Evolutionary conservation across 2,888 invertebrate genomes (phyloP).

Genomic region (Tubiluchus corallicola): DNA sequence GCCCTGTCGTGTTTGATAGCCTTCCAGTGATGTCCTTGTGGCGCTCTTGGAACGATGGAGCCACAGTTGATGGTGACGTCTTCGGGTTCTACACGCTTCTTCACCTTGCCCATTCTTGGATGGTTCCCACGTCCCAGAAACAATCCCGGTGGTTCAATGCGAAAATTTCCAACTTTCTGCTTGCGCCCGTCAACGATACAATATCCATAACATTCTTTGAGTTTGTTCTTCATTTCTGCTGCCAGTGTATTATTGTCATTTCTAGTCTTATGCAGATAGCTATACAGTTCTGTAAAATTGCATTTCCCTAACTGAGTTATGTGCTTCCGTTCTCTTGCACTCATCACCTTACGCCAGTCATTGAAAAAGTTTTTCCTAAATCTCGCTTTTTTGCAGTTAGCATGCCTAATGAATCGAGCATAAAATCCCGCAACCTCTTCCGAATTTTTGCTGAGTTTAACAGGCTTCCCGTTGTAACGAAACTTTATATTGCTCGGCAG

Average conservation of each 20-base stretch:
- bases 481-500: slow-evolving; percentile 5
- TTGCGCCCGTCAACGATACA: slow-evolving; percentile 10
- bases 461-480: neutral
- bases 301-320: slow-evolving; percentile 9
- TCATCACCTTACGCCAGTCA: slow-evolving; percentile 10
- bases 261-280: neutral
- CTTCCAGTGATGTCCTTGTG: slow-evolving; percentile 8
- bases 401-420: slow-evolving; percentile 6
- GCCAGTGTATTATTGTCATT: too few species aligned
- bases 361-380: slow-evolving; percentile 9
- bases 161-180: slow-evolving; percentile 11
- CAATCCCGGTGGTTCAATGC: slow-evolving; percentile 10
- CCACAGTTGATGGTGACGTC: slow-evolving; percentile 10
- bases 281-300: slow-evolving; percentile 5
- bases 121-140: slow-evolving; percentile 11
- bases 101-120: slow-evolving; percentile 10
- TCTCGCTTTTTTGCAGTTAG: neutral
- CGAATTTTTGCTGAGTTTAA: neutral
- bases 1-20: slow-evolving; percentile 8
- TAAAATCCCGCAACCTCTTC: slow-evolving; percentile 10
- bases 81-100: slow-evolving; percentile 8
- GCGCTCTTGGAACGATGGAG: slow-evolving; percentile 6
- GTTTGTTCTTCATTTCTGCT: too few species aligned
- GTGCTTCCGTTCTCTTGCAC: slow-evolving; percentile 1
- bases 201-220: slow-evolving; percentile 8